Evolutionary conservation across 2,113 vertebrate species (phyloP).

Genomic region (Alaudala cheleensis): DNA sequence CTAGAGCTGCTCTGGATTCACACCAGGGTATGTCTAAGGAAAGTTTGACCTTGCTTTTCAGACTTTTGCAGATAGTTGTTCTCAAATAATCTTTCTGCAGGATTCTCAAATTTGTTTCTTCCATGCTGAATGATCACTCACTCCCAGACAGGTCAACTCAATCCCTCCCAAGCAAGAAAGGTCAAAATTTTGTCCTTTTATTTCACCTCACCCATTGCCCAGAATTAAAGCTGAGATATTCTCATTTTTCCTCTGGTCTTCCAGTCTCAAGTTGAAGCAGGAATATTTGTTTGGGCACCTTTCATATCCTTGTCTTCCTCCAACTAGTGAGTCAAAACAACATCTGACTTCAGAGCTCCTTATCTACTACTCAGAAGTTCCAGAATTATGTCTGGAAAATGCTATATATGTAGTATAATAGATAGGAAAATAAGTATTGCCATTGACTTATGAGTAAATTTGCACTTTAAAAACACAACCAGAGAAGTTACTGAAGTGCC

Average conservation of each 20-base stretch:
- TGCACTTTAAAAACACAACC: neutral
- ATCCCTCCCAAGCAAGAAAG: neutral
- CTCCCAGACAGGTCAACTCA: neutral
- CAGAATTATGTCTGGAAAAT: neutral
- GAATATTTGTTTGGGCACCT: neutral
- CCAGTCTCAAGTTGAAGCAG: neutral
- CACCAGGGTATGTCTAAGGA: neutral
- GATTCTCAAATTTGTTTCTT: neutral
- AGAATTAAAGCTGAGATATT: neutral
- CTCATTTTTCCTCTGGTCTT: neutral
- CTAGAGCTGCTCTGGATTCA: neutral
- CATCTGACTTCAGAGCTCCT: neutral
- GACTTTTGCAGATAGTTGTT: neutral
- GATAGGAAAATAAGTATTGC: neutral
- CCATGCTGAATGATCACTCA: neutral
- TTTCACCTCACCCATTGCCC: neutral
- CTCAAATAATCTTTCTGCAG: conserved; percentile 4
- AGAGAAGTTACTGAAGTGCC: neutral
- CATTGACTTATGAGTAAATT: neutral
- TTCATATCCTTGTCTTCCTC: neutral
- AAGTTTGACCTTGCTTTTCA: neutral
- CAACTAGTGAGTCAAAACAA: neutral
- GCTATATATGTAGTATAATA: neutral
- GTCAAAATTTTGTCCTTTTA: neutral
- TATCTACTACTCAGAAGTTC: neutral